Conservation (phyloP, 2,888 invertebrate genomes). For the Mimachlamys varia region DNA sequence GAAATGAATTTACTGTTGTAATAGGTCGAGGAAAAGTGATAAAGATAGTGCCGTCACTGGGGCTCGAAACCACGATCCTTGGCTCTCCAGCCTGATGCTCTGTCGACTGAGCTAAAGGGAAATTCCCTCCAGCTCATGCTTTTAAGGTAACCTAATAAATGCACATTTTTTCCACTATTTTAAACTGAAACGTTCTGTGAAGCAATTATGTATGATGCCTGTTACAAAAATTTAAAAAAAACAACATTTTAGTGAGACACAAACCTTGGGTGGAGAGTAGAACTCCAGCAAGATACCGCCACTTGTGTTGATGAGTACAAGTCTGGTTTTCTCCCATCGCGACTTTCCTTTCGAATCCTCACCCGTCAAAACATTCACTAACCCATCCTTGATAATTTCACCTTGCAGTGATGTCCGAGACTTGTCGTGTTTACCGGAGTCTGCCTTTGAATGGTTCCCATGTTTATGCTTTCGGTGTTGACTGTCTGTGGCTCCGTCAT, state of each 20-base stretch:
- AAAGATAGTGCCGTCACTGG: too few relatives aligned
- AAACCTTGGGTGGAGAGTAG: constrained; percentile 94
- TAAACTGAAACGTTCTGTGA: too few relatives aligned
- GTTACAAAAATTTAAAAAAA: too few relatives aligned
- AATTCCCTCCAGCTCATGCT: too few relatives aligned
- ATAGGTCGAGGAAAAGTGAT: too few relatives aligned
- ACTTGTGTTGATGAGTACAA: constrained; percentile 95
- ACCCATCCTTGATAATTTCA: constrained; percentile 89
- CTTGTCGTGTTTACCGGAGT: constrained; percentile 85
- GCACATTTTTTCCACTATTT: too few relatives aligned
- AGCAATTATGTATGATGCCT: too few relatives aligned
- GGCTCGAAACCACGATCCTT: too few relatives aligned
- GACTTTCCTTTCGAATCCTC: constrained; percentile 90
- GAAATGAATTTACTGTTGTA: too few relatives aligned
- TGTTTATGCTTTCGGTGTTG: constrained; percentile 56
- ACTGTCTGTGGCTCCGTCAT: constrained; percentile 50
- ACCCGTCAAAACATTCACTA: constrained; percentile 95
- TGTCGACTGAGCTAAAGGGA: too few relatives aligned
- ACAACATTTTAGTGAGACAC: constrained; percentile 21
- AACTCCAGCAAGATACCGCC: constrained; percentile 97
- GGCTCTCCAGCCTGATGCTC: too few relatives aligned
- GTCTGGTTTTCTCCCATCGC: constrained; percentile 96
- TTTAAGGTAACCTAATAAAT: too few relatives aligned
- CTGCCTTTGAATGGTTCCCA: constrained; percentile 36
- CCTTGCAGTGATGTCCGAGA: constrained; percentile 87